Evolutionary conservation across 2,797 vertebrate genomes (phyloP).

Genomic region (Galaxias olidus): DNA sequence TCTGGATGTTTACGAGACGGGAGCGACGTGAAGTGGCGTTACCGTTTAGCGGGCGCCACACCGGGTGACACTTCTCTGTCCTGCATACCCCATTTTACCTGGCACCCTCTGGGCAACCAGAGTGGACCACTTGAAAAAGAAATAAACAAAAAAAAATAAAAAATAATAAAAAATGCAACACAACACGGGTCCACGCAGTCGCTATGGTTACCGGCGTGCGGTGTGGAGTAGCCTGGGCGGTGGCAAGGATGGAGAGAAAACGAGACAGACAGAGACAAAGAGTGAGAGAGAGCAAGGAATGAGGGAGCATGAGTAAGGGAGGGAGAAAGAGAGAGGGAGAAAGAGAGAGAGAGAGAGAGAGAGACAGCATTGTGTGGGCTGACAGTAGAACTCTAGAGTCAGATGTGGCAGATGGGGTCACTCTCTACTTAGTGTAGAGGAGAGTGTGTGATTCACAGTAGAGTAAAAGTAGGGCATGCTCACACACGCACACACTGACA

Average conservation of each 20-base stretch:
- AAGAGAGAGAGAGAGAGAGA: no score
- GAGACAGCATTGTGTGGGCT: conserved; percentile 28
- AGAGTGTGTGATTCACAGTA: neutral
- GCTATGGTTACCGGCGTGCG: conserved; percentile 50
- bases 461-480: no score
- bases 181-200: conserved; percentile 33
- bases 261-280: no score
- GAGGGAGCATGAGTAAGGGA: no score
- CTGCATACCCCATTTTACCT: conserved; percentile 13
- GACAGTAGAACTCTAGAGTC: conserved; percentile 5
- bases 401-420: neutral
- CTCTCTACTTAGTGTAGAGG: neutral
- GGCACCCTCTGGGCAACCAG: conserved; percentile 29
- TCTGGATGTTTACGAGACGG: no score
- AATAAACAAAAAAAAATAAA: no score
- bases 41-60: no score
- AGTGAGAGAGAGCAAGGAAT: no score
- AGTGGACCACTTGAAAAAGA: conserved; percentile 20
- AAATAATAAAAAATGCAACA: conserved; percentile 35
- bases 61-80: neutral
- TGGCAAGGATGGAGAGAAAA: no score
- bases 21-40: no score
- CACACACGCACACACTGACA: neutral
- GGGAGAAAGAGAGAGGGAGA: no score
- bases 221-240: conserved; percentile 23